Percentiles rank a stretch among this genome's conserved stretches.
Conservation (phyloP, 1,140 invertebrate species). For the Palaemon carinicauda region DNA sequence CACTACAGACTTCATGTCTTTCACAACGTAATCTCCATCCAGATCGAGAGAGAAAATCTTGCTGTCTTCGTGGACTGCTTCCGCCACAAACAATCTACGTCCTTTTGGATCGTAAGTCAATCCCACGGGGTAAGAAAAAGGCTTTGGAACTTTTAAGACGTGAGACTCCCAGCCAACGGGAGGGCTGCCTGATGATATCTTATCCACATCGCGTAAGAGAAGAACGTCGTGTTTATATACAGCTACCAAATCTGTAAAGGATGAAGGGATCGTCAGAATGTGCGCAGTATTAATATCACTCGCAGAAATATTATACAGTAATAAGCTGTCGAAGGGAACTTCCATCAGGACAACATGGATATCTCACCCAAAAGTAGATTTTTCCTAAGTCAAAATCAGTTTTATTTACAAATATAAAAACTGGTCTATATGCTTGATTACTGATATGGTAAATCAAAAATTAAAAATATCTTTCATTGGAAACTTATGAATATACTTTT, state of each 20-base stretch:
- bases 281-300: background rate
- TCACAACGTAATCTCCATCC: background rate
- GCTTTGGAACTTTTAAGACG: background rate
- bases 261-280: background rate
- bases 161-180: background rate
- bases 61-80: background rate
- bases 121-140: slow-evolving; percentile 26
- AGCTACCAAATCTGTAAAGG: slow-evolving; percentile 38
- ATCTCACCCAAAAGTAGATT: too few species aligned
- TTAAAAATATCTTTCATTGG: too few species aligned
- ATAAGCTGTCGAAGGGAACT: too few species aligned
- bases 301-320: background rate
- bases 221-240: slow-evolving; percentile 38
- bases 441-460: too few species aligned
- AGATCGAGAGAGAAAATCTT: slow-evolving; percentile 34
- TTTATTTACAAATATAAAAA: too few species aligned
- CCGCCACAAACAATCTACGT: slow-evolving; percentile 27
- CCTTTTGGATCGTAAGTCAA: background rate
- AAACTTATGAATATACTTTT: too few species aligned
- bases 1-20: background rate
- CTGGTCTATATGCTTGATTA: too few species aligned
- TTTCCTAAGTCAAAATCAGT: too few species aligned
- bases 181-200: background rate
- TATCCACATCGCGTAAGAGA: slow-evolving; percentile 20
- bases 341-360: too few species aligned